phyloP scores from a whole-genome alignment of 2,113 vertebrate genomes.

The Bombycilla garrulus region DNA sequence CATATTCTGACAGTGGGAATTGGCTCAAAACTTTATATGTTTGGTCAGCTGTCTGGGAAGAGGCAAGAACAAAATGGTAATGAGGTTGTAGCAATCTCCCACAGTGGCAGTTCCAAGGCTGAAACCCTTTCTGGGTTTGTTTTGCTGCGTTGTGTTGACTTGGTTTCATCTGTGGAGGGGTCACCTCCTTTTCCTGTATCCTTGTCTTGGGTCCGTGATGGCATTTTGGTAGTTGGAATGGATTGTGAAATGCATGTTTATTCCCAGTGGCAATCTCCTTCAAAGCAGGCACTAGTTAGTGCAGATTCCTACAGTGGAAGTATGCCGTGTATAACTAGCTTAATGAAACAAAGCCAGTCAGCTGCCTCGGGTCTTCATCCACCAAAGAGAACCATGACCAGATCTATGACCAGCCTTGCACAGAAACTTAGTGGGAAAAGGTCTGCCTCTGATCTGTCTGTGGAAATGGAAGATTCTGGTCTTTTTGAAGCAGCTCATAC shows the following conservation, averaged over 20 bases:
- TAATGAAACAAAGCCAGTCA: slow-evolving; percentile 83
- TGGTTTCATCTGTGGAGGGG: slow-evolving; percentile 93
- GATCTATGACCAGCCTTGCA: slow-evolving; percentile 94
- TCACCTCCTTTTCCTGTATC: slow-evolving; percentile 90
- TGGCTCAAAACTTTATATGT: slow-evolving; percentile 94
- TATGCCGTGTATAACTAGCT: slow-evolving; percentile 79
- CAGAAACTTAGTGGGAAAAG: slow-evolving; percentile 95
- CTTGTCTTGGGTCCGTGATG: slow-evolving; percentile 96
- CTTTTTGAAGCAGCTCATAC: slow-evolving; percentile 95
- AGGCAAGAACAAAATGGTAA: slow-evolving; percentile 85
- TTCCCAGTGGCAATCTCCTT: slow-evolving; percentile 93
- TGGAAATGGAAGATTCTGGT: slow-evolving; percentile 91
- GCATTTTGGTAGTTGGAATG: slow-evolving; percentile 97
- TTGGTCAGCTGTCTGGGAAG: slow-evolving; percentile 86
- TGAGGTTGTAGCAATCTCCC: slow-evolving; percentile 67
- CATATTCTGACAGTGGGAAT: slow-evolving; percentile 94
- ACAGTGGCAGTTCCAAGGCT: slow-evolving; percentile 69
- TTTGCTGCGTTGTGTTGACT: slow-evolving; percentile 85
- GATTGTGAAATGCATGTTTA: slow-evolving; percentile 99
- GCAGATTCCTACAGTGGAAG: slow-evolving; percentile 78
- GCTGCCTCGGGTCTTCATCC: slow-evolving; percentile 72
- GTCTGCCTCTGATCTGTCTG: slow-evolving; percentile 83
- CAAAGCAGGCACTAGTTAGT: slow-evolving; percentile 66
- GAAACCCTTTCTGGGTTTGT: slow-evolving; percentile 81
- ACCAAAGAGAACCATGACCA: slow-evolving; percentile 83